phyloP scores from a whole-genome alignment of 2,113 vertebrate species.

The Crotalus horridus region DNA sequence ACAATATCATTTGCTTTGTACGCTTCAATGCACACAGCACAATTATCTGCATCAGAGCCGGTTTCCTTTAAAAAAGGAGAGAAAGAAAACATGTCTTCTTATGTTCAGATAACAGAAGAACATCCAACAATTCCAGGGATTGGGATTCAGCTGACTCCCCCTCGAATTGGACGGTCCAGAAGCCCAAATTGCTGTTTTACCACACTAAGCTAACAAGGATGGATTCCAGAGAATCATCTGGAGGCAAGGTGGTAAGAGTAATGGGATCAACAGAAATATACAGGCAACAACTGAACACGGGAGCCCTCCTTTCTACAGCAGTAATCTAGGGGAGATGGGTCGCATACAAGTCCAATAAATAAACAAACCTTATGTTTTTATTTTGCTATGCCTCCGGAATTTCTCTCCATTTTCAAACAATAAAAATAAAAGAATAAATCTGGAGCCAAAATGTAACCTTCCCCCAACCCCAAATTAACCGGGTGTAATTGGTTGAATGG shows the following conservation, averaged over 20 bases:
- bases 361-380: not conserved
- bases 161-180: too few relatives aligned
- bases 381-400: not conserved
- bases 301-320: not conserved
- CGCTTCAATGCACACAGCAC: constrained; percentile 88
- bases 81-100: not conserved
- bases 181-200: not conserved
- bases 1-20: constrained; percentile 86
- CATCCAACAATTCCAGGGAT: too few relatives aligned
- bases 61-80: constrained; percentile 70
- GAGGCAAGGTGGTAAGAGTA: not conserved
- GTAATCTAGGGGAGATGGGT: not conserved
- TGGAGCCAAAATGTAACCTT: not conserved
- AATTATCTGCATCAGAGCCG: constrained; percentile 76
- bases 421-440: not conserved
- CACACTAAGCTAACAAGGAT: not conserved
- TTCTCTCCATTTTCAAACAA: not conserved
- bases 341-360: not conserved
- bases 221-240: not conserved
- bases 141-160: not conserved
- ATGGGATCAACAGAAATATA: not conserved
- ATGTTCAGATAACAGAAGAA: not conserved
- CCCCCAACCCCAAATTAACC: not conserved
- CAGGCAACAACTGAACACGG: not conserved
- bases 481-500: not conserved